These are phyloP conservation scores for Alosa alosa DNA, from an alignment of 2,113 vertebrate species.

Conservation along the genomic window DNA sequence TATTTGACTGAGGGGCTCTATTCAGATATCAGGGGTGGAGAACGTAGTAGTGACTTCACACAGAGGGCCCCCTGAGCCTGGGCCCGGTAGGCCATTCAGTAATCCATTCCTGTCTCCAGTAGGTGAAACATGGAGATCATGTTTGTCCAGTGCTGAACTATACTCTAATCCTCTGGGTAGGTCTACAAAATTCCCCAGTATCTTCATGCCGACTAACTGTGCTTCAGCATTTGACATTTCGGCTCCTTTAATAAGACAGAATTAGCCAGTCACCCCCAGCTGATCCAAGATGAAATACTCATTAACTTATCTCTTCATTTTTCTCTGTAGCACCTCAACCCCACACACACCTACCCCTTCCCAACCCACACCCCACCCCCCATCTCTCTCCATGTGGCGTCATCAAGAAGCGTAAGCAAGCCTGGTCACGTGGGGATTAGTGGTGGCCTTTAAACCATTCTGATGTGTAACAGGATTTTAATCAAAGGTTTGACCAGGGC, in stretches of 20 bases:
- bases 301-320: slow-evolving; percentile 32
- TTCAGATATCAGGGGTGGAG: too few relatives aligned
- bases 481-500: slow-evolving; percentile 17
- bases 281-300: slow-evolving; percentile 35
- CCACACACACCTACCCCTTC: neutral
- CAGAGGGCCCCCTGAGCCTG: too few relatives aligned
- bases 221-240: slow-evolving; percentile 29
- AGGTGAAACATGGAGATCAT: neutral
- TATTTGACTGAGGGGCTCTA: too few relatives aligned
- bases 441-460: slow-evolving; percentile 18
- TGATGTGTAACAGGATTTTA: slow-evolving; percentile 26
- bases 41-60: too few relatives aligned
- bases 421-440: slow-evolving; percentile 24
- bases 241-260: slow-evolving; percentile 34
- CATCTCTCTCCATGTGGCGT: too few relatives aligned
- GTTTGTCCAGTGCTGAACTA: neutral
- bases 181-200: neutral
- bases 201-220: neutral
- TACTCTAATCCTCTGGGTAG: neutral
- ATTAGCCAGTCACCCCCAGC: slow-evolving; percentile 24
- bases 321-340: neutral
- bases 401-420: neutral
- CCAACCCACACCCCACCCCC: neutral
- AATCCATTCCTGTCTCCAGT: neutral
- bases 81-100: too few relatives aligned